Percentiles rank a stretch among this genome's conserved stretches.
Conservation (phyloP, 2,888 invertebrate species). For the Dusona sp. region DNA sequence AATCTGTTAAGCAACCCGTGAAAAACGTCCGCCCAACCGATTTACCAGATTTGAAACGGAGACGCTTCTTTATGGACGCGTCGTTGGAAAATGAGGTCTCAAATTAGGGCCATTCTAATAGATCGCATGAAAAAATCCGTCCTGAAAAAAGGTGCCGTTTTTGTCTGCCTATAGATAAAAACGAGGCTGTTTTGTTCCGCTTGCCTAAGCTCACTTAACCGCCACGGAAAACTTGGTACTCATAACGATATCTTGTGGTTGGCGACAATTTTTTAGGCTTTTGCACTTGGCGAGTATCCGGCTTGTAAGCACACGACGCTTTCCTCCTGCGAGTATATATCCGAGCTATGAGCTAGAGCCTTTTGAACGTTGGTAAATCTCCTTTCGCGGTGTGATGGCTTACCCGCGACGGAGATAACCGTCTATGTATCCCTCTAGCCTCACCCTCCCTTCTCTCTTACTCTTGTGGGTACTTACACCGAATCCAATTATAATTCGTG, state of each 20-base stretch:
- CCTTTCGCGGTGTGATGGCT: constrained; percentile 25
- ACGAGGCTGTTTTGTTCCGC: constrained; percentile 33
- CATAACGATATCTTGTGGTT: constrained; percentile 21
- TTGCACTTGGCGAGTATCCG: constrained; percentile 34
- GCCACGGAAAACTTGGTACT: constrained; percentile 30
- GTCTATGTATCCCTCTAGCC: neutral
- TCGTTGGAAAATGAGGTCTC: constrained; percentile 61
- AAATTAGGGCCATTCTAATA: constrained; percentile 50
- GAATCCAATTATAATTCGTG: constrained; percentile 81
- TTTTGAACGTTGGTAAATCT: constrained; percentile 33
- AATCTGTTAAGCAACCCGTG: neutral
- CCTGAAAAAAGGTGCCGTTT: neutral
- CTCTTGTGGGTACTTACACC: constrained; percentile 74
- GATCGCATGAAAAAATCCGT: constrained; percentile 41
- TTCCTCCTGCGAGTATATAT: constrained; percentile 37
- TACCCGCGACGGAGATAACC: constrained; percentile 12
- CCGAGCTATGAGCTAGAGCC: constrained; percentile 37
- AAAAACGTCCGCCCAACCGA: neutral
- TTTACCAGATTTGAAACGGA: neutral
- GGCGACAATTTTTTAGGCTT: constrained; percentile 52
- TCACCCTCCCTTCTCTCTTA: constrained; percentile 36
- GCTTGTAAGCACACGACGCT: constrained; percentile 26
- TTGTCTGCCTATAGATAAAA: constrained; percentile 12
- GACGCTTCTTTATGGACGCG: neutral
- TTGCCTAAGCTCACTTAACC: constrained; percentile 56